Evolutionary conservation across 2,888 invertebrate genomes (phyloP), one percentile per base, ranked within the genome.

Genomic region (Cantharis nigra): DNA sequence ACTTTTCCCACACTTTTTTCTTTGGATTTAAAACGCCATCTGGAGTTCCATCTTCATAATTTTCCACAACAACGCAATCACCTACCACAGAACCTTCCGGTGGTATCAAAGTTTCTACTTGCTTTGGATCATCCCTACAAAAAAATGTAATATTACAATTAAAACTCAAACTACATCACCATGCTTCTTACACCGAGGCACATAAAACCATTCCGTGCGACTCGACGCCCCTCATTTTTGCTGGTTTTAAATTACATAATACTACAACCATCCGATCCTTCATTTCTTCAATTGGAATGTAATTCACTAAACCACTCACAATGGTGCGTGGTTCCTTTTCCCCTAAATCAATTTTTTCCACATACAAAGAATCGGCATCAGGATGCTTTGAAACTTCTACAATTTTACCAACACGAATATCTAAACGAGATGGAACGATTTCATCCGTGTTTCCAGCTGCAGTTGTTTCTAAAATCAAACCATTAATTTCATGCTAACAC

Each of bases 121-220:
- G 92, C 83, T 92, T 94, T 65, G 95, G 94, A 81, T 94, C 95
- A 85, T 93, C 93, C 70, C 79, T 80, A 77, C 74, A 79, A 69
- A 64, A 71, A 13, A 65, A 69, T 18, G 30, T 9, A 49, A 49
- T 2, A 49, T n/a, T 49, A 9, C 18, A 70, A 70, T 16, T 2
- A 70, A 70, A 70, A 33, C 3, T 49, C n/a, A 7, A 9, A 14
- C 11, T 20, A 4, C 13, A 13, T 33, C 3, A 11, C 69, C 63
- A 18, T 69, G 16, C 3, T 11, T 89, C 90, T 89, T 86, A 93
- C 93, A 91, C 89, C 67, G 96, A 97, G 14, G 97, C 97, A 90
- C 97, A 98, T 70, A 98, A 90, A 62, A 98, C 95, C 97, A 98
- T 98, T 79, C 97, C 98, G 86, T 94, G 93, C 0, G 98, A 98